Evolutionary conservation across 1,140 invertebrate species (phyloP).

Genomic region (Campoletis sonorensis): DNA sequence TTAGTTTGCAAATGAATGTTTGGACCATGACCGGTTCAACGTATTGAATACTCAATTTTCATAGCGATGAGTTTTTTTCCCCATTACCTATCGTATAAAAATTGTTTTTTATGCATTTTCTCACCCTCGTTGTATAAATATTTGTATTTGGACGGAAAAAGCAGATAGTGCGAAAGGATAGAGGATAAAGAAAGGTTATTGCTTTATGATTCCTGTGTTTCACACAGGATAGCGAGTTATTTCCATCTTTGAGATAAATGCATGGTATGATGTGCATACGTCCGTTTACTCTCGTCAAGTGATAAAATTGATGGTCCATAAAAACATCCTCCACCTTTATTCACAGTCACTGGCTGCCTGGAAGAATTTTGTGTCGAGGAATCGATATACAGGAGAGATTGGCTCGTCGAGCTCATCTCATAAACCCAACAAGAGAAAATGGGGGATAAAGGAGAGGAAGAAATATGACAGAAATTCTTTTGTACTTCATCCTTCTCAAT

Average conservation of each 20-base stretch:
- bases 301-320: constrained; percentile 9
- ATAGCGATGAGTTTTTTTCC: no score
- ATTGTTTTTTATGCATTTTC: no score
- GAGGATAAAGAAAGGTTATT: neutral
- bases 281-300: constrained; percentile 15
- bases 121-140: no score
- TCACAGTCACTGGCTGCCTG: neutral
- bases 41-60: no score
- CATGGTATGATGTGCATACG: neutral
- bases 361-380: neutral
- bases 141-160: no score
- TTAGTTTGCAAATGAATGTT: no score
- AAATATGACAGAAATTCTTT: neutral
- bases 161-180: no score
- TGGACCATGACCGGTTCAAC: no score
- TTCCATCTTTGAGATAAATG: neutral
- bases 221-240: neutral
- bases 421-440: neutral
- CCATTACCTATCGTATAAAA: no score
- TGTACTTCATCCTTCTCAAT: no score
- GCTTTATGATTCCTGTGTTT: neutral
- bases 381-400: neutral
- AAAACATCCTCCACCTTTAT: neutral
- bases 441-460: constrained; percentile 1
- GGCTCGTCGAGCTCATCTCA: neutral